Conservation (phyloP, 2,113 vertebrate genomes). For the Athene noctua region DNA sequence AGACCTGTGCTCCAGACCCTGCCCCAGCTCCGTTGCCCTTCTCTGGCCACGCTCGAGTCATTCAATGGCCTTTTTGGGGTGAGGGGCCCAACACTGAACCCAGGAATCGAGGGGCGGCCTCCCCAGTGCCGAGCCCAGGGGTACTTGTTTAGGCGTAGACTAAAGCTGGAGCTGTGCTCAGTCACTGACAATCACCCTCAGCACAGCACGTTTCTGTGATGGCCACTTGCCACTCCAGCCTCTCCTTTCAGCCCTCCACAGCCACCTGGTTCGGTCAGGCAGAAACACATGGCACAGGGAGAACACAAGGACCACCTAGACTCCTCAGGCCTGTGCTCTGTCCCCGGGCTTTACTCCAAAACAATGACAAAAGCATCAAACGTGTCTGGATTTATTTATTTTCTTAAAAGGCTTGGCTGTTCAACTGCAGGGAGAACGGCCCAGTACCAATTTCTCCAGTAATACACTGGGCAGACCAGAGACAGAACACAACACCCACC, state of each 20-base stretch:
- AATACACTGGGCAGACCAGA: background rate
- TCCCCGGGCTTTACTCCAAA: background rate
- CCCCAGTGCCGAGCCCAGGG: too few relatives aligned
- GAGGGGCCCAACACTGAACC: too few relatives aligned
- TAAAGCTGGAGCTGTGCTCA: background rate
- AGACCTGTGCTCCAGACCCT: too few relatives aligned
- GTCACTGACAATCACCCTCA: too few relatives aligned
- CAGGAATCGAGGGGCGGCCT: too few relatives aligned
- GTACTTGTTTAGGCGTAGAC: too few relatives aligned
- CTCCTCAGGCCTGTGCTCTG: background rate
- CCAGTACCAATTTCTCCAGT: background rate
- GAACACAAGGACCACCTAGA: background rate
- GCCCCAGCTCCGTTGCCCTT: too few relatives aligned
- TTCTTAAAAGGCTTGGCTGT: constrained; percentile 36
- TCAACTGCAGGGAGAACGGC: background rate
- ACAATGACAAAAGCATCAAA: background rate
- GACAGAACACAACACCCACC: constrained; percentile 1
- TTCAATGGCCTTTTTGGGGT: too few relatives aligned
- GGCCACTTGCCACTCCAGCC: background rate
- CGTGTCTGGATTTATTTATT: background rate
- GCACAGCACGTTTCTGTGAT: fast-evolving
- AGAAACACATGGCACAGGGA: background rate
- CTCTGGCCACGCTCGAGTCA: too few relatives aligned
- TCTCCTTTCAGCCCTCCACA: background rate
- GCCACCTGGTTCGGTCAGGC: background rate